phyloP scores from a whole-genome alignment of 2,113 vertebrate genomes.

The Poeciliopsis turrubarensis region DNA sequence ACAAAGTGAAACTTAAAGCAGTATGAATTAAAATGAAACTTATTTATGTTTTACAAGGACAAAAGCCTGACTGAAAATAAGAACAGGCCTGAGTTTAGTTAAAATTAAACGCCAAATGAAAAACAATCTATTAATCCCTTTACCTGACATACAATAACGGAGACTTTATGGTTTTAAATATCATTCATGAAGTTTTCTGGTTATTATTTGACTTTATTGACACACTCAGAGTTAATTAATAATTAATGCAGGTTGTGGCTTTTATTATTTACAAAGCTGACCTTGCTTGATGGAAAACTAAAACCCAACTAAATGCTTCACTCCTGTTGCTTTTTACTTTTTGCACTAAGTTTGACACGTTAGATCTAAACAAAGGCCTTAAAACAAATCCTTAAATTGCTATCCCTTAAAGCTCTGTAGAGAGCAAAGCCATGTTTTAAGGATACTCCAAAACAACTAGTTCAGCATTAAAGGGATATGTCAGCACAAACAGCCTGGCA shows the following conservation, averaged over 20 bases:
- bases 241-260: background rate
- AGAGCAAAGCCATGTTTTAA: slow-evolving; percentile 25
- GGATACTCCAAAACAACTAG: slow-evolving; percentile 24
- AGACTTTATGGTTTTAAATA: background rate
- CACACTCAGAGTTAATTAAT: background rate
- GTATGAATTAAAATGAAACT: background rate
- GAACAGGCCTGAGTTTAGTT: too few species aligned
- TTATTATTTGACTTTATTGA: background rate
- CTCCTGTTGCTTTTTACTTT: background rate
- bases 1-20: background rate
- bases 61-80: background rate
- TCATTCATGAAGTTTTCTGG: background rate
- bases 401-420: slow-evolving; percentile 20
- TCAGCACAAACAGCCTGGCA: slow-evolving; percentile 13
- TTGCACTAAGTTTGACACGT: background rate
- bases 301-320: too few species aligned
- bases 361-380: slow-evolving; percentile 5
- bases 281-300: too few species aligned
- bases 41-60: background rate
- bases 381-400: slow-evolving; percentile 19
- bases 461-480: slow-evolving; percentile 13
- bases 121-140: background rate
- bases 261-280: too few species aligned
- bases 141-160: background rate
- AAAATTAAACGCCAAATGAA: background rate